These are phyloP conservation scores for Achatina immaculata DNA, from an alignment of 1,140 invertebrate genomes.

Conservation along the genomic window DNA sequence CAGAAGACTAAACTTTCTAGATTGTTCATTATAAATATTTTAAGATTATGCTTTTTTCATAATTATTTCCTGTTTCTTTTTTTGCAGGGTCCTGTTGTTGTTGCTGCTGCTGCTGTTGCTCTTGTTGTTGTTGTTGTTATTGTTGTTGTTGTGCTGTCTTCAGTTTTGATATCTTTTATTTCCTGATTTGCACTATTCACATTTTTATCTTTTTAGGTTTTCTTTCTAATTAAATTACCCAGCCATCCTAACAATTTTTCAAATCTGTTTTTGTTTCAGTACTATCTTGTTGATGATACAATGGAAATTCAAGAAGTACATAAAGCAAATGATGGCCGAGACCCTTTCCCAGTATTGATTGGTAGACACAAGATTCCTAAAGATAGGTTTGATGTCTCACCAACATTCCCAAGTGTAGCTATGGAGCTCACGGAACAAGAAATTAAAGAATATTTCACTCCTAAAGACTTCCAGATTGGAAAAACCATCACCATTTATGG, in stretches of 20 bases:
- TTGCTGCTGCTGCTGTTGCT: too few relatives aligned
- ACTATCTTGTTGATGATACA: constrained; percentile 85
- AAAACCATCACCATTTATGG: constrained; percentile 84
- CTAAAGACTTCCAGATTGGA: constrained; percentile 84
- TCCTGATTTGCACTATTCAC: too few relatives aligned
- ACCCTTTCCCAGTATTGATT: constrained; percentile 81
- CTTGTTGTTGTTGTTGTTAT: too few relatives aligned
- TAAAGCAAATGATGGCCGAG: constrained; percentile 79
- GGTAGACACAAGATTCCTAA: constrained; percentile 84
- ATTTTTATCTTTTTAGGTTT: not conserved
- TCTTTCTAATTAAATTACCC: too few relatives aligned
- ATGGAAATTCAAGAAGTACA: constrained; percentile 82
- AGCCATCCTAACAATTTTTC: not conserved
- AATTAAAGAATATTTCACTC: constrained; percentile 80
- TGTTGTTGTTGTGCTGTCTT: too few relatives aligned
- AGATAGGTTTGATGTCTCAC: constrained; percentile 80
- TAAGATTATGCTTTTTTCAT: too few relatives aligned
- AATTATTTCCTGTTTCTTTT: too few relatives aligned
- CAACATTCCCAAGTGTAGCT: constrained; percentile 67
- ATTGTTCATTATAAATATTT: too few relatives aligned
- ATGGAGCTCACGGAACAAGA: constrained; percentile 80
- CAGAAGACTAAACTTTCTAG: too few relatives aligned
- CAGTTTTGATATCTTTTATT: too few relatives aligned
- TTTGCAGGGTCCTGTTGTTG: too few relatives aligned
- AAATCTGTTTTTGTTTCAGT: constrained; percentile 73